Percentiles rank a stretch among this genome's conserved stretches.
These are phyloP conservation scores for Limnephilus auricula DNA, from an alignment of 2,888 invertebrate genomes.

Conservation along the genomic window DNA sequence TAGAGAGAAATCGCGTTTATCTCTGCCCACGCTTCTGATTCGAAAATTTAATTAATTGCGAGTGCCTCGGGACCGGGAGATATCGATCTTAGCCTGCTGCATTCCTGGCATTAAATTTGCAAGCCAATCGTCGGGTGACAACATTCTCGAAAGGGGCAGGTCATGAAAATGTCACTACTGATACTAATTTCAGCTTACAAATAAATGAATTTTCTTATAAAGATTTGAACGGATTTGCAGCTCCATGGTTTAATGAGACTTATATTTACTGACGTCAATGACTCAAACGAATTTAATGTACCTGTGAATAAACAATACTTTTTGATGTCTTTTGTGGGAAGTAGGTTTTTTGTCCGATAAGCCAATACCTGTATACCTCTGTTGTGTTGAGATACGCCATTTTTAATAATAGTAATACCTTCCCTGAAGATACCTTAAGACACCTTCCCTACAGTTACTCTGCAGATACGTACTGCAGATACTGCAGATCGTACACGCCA, in stretches of 20 bases:
- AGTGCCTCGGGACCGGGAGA: background rate
- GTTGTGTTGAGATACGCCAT: background rate
- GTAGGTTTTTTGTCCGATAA: background rate
- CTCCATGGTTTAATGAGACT: background rate
- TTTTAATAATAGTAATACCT: background rate
- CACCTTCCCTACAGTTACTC: no score
- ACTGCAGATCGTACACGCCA: no score
- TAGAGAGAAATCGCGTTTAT: slow-evolving; percentile 2
- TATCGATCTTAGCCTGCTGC: background rate
- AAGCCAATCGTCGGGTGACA: background rate
- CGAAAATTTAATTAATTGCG: background rate
- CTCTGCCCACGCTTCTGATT: background rate
- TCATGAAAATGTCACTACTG: background rate
- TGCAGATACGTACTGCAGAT: no score
- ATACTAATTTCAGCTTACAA: background rate
- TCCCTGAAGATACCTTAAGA: background rate
- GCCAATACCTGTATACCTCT: background rate
- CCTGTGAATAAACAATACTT: background rate
- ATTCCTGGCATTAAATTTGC: background rate
- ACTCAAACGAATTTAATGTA: background rate
- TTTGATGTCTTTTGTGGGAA: background rate
- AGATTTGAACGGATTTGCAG: background rate
- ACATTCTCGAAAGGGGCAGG: background rate
- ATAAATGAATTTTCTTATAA: background rate
- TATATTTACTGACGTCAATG: no score